Evolutionary conservation across 2,797 vertebrate genomes (phyloP).

Genomic region (Trematocara caparti): DNA sequence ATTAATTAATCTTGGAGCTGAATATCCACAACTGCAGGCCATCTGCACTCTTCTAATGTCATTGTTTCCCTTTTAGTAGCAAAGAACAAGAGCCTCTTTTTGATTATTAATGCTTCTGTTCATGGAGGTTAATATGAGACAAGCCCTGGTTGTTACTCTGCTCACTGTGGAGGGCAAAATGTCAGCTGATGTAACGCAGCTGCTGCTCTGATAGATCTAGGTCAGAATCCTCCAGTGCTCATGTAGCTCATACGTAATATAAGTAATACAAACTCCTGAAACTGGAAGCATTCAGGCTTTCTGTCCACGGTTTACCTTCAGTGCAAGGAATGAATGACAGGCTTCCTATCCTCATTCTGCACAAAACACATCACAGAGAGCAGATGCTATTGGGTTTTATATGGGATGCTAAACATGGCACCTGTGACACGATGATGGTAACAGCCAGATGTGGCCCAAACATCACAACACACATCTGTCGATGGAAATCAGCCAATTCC

Average conservation of each 20-base stretch:
- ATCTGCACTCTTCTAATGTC: not conserved
- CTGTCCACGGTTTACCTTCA: not conserved
- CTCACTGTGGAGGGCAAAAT: conserved; percentile 13
- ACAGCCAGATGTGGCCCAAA: not conserved
- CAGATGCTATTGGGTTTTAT: not conserved
- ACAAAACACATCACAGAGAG: not conserved
- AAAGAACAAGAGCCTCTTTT: not conserved
- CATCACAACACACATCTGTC: not conserved
- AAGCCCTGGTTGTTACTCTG: not conserved
- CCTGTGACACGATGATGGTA: not conserved
- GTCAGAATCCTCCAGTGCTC: not conserved
- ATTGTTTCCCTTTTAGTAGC: not conserved
- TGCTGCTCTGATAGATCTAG: not conserved
- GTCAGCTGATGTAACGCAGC: not conserved
- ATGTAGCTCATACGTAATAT: not conserved
- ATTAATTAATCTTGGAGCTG: conserved; percentile 3
- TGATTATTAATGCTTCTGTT: conserved; percentile 20
- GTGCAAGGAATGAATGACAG: not conserved
- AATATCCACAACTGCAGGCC: not conserved
- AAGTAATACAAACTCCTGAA: not conserved
- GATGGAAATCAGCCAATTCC: not conserved
- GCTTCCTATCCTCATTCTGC: not conserved
- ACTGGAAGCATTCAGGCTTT: not conserved
- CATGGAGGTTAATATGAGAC: conserved; percentile 24
- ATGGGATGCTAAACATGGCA: not conserved